Base-by-base conservation (phyloP, 2,888 invertebrate genomes). In the Eupsilia transversa region DNA sequence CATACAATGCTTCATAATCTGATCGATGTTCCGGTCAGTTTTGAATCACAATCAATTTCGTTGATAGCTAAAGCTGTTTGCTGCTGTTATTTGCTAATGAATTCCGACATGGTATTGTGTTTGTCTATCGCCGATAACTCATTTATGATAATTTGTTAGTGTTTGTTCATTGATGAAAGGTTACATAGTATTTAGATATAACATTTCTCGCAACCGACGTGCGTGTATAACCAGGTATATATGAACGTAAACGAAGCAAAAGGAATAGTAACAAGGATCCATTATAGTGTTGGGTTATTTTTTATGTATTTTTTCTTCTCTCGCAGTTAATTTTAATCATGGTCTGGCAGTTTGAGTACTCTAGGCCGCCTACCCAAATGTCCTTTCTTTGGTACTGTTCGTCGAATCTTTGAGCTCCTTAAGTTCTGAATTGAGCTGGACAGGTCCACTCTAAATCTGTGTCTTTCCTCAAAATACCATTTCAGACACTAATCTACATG, bases 61-160 rank as follows among this genome's bases (percentile, higher is more conserved):
- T 74, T 71, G 33, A 64, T 70, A 61, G 52, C 57, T 71, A 68
- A 78, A 74, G 59, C 76, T 70, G 73, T 79, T 77, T 69, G 79
- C 59, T 41, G 0, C 33, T 52, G 72, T 33, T 80, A 76, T 85
- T 85, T 76, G 76, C 65, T 74, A 78, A 83, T 77, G 74, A 83
- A 85, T 85, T 79, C 43, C 70, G 69, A 35, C 72, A 77, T 83
- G 59, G 59, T 61, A 82, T 75, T 72, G 69, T 69, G 74, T 84
- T 77, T 82, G 65, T 72, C 35, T 69, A 69, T 69, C 4, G 69
- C 69, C 56, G 71, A 82, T 79, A 82, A 75, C 75, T 74, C 73
- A 76, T 82, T 77, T 74, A 72, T 66, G 77, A 67, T 72, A 61
- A 84, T 82, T 70, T 64, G 20, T 46, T 76, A 59, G 30, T 65